Evolutionary conservation across 2,797 vertebrate genomes (phyloP).

Genomic region (Caiman crocodilus): DNA sequence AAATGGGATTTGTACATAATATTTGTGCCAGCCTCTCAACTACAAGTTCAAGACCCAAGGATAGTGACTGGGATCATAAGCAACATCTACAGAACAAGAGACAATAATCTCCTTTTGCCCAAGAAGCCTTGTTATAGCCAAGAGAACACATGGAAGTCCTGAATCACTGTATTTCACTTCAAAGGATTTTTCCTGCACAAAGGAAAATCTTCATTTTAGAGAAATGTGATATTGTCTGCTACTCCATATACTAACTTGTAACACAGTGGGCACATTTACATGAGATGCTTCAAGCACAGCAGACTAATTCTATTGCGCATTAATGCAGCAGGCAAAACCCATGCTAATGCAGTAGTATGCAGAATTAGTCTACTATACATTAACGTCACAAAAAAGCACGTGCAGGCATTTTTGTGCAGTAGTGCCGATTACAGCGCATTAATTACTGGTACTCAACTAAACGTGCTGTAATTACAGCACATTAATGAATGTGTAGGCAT

Average conservation of each 20-base stretch:
- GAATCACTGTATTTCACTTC: background rate
- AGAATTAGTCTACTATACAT: too few relatives aligned
- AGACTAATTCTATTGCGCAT: too few relatives aligned
- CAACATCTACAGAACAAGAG: background rate
- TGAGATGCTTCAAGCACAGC: too few relatives aligned
- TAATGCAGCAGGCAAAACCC: too few relatives aligned
- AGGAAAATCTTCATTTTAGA: background rate
- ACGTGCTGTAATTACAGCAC: too few relatives aligned
- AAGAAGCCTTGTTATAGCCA: background rate
- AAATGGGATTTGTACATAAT: accelerated
- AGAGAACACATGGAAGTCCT: background rate
- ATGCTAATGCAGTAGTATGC: too few relatives aligned
- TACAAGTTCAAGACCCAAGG: background rate
- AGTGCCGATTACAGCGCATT: too few relatives aligned
- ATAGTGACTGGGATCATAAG: background rate
- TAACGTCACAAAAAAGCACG: too few relatives aligned
- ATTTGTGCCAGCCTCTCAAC: accelerated
- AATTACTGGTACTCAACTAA: too few relatives aligned
- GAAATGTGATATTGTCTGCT: background rate
- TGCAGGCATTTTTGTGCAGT: too few relatives aligned
- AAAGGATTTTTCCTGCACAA: background rate
- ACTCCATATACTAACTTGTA: background rate
- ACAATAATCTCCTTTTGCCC: background rate
- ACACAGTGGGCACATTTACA: background rate
- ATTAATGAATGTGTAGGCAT: too few relatives aligned